Evolutionary conservation across 2,888 invertebrate species (phyloP), one percentile per base, ranked within the genome.

Genomic region (Actias luna): DNA sequence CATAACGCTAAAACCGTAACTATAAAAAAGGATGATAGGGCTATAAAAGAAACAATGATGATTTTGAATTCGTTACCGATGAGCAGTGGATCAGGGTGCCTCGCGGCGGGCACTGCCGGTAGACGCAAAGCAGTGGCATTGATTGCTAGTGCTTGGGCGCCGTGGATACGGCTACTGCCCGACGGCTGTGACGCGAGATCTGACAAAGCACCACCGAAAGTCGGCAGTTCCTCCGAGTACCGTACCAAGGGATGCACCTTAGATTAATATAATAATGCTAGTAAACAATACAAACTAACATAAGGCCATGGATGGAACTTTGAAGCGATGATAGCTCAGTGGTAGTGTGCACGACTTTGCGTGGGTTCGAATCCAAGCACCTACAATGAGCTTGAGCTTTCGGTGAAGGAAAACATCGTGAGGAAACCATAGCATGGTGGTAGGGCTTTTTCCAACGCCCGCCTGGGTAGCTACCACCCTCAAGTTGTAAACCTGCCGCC

Each of bases 41-140:
- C 36, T 36, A 42, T 39, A 5, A 39, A 39, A 14, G n/a, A 39
- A 42, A 3, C n/a, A 42, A 42, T 42, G 10, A 12, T 46, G 22
- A 12, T 50, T 12, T 10, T 12, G 12, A 25, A n/a, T 1, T 50
- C n/a, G 27, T 29, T 61, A 87, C 88, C 84, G 25, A 86, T 65
- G 0, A 84, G 69, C 1, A 82, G 63, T 1, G 83, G 79, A 3
- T 87, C 87, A 0, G 70, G 69, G 16, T 80, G 85, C 5, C 88
- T 65, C 0, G 74, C 72, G 0, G 73, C 78, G 0, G 88, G 87
- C 1, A 80, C 87, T 0, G 86, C 85, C 0, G 87, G 88, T 42
- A 88, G 64, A 0, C 89, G 65, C 5, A 89, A 66, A 0, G 88
- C 88, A 0, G 89, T 89, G 0, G 86, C 90, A 71, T 89, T 89